Conservation (phyloP, 1,140 invertebrate species). For the Drosophila hydei region DNA sequence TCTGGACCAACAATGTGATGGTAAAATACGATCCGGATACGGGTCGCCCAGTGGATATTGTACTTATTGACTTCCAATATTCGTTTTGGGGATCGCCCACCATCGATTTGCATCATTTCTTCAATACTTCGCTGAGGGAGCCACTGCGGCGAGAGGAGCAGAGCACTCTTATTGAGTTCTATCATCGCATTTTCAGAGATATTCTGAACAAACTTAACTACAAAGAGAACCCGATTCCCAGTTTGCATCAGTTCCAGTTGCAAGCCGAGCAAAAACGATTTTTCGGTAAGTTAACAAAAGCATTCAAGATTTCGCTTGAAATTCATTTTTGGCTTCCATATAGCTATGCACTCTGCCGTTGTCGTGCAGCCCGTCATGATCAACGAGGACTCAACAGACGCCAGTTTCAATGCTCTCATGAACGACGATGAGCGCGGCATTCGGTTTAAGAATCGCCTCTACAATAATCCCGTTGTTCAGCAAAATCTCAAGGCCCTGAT, state of each 20-base stretch:
- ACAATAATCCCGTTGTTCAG: conserved; percentile 63
- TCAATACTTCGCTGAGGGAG: conserved; percentile 76
- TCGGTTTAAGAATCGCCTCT: conserved; percentile 70
- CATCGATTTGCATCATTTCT: conserved; percentile 78
- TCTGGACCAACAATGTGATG: conserved; percentile 88
- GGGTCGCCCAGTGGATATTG: conserved; percentile 84
- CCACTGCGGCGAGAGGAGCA: conserved; percentile 59
- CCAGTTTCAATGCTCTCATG: conserved; percentile 77
- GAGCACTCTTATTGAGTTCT: conserved; percentile 66
- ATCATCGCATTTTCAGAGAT: conserved; percentile 63
- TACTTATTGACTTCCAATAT: conserved; percentile 82
- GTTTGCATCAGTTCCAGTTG: conserved; percentile 62
- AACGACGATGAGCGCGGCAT: conserved; percentile 69
- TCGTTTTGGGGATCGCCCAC: conserved; percentile 79
- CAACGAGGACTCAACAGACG: conserved; percentile 70
- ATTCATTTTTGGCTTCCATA: not conserved
- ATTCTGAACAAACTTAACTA: conserved; percentile 65
- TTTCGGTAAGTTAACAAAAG: conserved; percentile 53
- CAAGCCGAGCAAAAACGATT: conserved; percentile 70
- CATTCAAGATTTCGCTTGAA: not conserved
- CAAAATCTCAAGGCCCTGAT: conserved; percentile 62
- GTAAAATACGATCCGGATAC: conserved; percentile 85
- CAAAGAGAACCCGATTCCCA: conserved; percentile 59
- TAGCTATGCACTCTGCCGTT: conserved; percentile 69
- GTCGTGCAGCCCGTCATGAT: conserved; percentile 75